Evolutionary conservation across 2,888 invertebrate species (phyloP).

Genomic region (Dendrolimus houi): DNA sequence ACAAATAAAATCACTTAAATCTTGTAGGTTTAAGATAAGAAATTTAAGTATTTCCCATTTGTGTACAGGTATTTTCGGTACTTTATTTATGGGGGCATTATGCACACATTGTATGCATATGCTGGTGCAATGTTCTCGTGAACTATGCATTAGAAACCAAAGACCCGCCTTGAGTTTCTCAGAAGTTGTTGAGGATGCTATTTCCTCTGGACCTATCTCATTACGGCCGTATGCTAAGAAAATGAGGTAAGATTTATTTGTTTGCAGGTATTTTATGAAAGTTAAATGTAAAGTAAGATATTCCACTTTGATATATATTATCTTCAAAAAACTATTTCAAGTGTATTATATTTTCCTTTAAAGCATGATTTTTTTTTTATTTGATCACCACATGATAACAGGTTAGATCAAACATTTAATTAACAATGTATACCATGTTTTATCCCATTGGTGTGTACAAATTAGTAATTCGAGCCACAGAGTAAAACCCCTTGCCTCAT

Average conservation of each 20-base stretch:
- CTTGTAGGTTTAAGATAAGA: neutral
- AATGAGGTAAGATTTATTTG: conserved; percentile 73
- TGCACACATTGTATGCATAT: conserved; percentile 97
- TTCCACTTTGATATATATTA: too few relatives aligned
- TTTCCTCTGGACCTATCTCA: conserved; percentile 82
- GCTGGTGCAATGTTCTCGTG: conserved; percentile 84
- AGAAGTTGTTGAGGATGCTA: conserved; percentile 86
- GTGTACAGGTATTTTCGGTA: conserved; percentile 82
- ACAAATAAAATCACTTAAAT: neutral
- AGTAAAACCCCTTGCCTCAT: too few relatives aligned
- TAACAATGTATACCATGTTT: too few relatives aligned
- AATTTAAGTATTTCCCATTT: conserved; percentile 1
- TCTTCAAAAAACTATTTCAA: too few relatives aligned
- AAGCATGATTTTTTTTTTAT: too few relatives aligned
- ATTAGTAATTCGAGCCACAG: too few relatives aligned
- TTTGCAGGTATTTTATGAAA: neutral
- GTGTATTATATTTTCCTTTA: too few relatives aligned
- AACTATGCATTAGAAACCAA: conserved; percentile 82
- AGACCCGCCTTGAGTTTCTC: conserved; percentile 85
- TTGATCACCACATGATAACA: too few relatives aligned
- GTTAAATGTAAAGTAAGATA: neutral
- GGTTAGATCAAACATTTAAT: too few relatives aligned
- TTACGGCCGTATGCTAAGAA: conserved; percentile 78
- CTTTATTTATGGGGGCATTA: conserved; percentile 88
- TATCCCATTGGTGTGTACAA: too few relatives aligned